Percentiles rank a stretch among this genome's conserved stretches.
phyloP scores from a whole-genome alignment of 1,140 invertebrate species.

The Leptopilina clavipes region DNA sequence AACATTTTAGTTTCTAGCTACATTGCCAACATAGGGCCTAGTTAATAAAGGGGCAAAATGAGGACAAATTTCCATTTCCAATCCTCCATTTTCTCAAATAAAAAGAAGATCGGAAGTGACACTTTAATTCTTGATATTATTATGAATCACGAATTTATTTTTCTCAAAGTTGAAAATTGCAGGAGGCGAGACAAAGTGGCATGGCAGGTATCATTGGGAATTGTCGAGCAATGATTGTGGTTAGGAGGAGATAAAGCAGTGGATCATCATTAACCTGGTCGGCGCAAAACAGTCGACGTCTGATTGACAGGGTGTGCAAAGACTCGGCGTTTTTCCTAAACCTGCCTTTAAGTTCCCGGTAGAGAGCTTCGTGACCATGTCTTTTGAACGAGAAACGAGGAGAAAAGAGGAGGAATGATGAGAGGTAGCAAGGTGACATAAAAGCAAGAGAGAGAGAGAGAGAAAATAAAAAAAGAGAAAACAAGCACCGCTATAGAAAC shows the following conservation, averaged over 20 bases:
- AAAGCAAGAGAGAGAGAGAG: constrained; percentile 39
- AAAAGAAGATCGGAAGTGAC: too few species aligned
- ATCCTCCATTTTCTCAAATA: too few species aligned
- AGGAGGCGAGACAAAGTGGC: constrained; percentile 34
- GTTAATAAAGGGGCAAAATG: too few species aligned
- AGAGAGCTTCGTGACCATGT: constrained; percentile 54
- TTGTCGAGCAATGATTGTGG: constrained; percentile 9
- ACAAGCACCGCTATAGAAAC: constrained; percentile 33
- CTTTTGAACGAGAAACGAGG: constrained; percentile 15
- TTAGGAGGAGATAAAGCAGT: constrained; percentile 51
- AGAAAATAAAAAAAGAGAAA: constrained; percentile 39
- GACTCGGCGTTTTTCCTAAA: constrained; percentile 66
- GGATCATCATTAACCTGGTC: constrained; percentile 70
- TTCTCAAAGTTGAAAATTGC: not conserved
- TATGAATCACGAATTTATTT: too few species aligned
- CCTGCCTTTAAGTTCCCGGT: constrained; percentile 61
- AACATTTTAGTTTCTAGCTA: too few species aligned
- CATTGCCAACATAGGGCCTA: too few species aligned
- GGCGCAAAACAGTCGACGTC: constrained; percentile 64
- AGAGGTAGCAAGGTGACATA: constrained; percentile 36
- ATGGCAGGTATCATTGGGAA: constrained; percentile 31
- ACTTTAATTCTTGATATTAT: too few species aligned
- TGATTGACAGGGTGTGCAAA: constrained; percentile 69
- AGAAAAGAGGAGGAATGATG: constrained; percentile 38
- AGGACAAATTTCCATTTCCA: too few species aligned